Conservation (phyloP, 2,797 vertebrate genomes). For the Molossus alvarezi region DNA sequence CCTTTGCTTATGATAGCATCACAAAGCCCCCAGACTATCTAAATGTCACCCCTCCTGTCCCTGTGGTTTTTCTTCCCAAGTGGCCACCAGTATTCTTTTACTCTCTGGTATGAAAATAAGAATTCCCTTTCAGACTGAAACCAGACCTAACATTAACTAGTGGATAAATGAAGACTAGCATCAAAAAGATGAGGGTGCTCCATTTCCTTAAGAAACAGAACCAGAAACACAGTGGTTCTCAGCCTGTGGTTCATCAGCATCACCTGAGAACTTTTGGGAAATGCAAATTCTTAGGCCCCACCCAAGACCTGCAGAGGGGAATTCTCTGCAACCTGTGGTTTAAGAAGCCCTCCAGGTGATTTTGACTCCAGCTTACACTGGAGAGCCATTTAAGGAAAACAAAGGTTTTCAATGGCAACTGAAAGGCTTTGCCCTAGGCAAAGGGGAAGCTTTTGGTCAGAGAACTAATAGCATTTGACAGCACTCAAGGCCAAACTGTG, state of each 20-base stretch:
- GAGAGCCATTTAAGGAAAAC: slow-evolving; percentile 37
- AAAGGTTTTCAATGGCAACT: neutral
- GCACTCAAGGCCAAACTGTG: neutral
- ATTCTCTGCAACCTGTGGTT: neutral
- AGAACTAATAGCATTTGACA: slow-evolving; percentile 14
- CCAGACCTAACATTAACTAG: neutral
- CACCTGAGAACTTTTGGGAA: neutral
- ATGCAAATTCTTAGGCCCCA: neutral
- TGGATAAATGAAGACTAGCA: neutral
- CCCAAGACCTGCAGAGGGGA: neutral
- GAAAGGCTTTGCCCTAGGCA: neutral
- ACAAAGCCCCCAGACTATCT: neutral
- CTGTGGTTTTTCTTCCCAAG: neutral
- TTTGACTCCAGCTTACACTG: neutral
- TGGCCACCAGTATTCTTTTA: neutral
- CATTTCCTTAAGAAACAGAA: neutral
- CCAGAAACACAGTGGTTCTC: neutral
- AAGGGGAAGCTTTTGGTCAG: neutral
- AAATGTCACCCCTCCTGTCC: neutral
- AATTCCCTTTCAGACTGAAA: neutral
- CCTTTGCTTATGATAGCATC: neutral
- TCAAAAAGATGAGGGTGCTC: neutral
- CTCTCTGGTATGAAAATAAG: neutral
- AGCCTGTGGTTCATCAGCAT: neutral
- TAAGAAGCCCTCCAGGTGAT: neutral